Conservation (phyloP, 1,140 invertebrate species). For the Sinella curviseta region DNA sequence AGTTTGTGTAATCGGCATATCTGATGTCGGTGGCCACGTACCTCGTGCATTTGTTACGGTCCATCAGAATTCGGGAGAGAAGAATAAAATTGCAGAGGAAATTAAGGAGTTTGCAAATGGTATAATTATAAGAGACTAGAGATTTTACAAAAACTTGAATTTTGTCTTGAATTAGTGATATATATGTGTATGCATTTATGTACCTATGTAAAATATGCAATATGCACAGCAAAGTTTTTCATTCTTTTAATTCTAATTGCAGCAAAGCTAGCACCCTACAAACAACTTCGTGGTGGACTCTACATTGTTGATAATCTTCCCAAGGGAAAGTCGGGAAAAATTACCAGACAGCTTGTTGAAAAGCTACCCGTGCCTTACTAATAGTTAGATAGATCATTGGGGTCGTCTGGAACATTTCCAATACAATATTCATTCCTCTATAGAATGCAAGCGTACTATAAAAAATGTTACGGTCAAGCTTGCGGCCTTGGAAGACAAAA, state of each 20-base stretch:
- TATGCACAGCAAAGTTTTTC: background rate
- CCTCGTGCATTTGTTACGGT: conserved; percentile 36
- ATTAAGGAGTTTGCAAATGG: background rate
- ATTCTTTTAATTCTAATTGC: background rate
- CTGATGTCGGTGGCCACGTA: conserved; percentile 34
- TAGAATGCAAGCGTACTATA: too few species aligned
- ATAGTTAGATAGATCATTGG: background rate
- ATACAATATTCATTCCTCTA: too few species aligned
- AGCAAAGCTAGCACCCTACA: conserved; percentile 10
- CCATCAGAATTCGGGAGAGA: background rate
- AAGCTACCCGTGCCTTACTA: background rate
- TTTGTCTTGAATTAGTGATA: background rate
- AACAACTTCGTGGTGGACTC: conserved; percentile 8
- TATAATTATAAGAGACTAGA: too few species aligned
- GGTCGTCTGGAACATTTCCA: too few species aligned
- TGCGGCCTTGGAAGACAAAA: too few species aligned
- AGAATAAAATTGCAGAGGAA: background rate
- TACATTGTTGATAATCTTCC: conserved; percentile 19
- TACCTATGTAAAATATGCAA: too few species aligned
- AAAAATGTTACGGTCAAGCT: too few species aligned
- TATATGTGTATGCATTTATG: background rate
- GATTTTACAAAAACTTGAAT: too few species aligned
- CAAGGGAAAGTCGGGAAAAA: conserved; percentile 11
- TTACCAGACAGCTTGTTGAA: background rate
- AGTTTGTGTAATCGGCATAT: conserved; percentile 37